Conservation (phyloP, 64 coral and sea anemone species). For the Anthopleura sola region DNA sequence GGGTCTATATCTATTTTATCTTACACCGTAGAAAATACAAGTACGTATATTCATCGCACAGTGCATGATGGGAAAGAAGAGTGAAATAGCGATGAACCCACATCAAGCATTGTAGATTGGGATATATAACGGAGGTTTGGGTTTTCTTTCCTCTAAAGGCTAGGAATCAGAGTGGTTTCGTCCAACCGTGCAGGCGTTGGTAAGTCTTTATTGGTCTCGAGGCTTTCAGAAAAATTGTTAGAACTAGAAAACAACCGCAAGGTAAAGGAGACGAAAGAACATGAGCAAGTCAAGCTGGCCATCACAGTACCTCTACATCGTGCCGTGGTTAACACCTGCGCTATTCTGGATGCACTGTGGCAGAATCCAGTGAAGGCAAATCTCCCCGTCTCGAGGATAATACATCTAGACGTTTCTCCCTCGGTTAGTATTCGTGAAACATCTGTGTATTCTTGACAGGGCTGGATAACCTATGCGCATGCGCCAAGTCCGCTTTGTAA, state of each 20-base stretch:
- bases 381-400: constrained; percentile 76
- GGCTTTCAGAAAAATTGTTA: constrained; percentile 53
- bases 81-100: too few species aligned
- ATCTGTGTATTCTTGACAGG: too few species aligned
- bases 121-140: too few species aligned
- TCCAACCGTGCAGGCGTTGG: constrained; percentile 66
- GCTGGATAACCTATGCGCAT: too few species aligned
- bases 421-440: constrained; percentile 49
- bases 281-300: neutral
- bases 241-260: constrained; percentile 62
- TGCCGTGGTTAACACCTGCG: constrained; percentile 45
- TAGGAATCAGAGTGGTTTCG: constrained; percentile 66
- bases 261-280: neutral
- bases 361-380: constrained; percentile 46
- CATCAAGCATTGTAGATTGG: too few species aligned
- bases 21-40: too few species aligned
- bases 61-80: too few species aligned
- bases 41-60: too few species aligned
- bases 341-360: constrained; percentile 47
- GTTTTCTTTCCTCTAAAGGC: constrained; percentile 8
- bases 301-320: constrained; percentile 82
- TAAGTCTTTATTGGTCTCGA: constrained; percentile 57
- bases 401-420: constrained; percentile 91
- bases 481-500: too few species aligned
- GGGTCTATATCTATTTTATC: too few species aligned